Percentiles rank a stretch among this genome's conserved stretches.
These are phyloP conservation scores for Paraescarpia echinospica DNA, from an alignment of 1,140 invertebrate species.

Conservation along the genomic window DNA sequence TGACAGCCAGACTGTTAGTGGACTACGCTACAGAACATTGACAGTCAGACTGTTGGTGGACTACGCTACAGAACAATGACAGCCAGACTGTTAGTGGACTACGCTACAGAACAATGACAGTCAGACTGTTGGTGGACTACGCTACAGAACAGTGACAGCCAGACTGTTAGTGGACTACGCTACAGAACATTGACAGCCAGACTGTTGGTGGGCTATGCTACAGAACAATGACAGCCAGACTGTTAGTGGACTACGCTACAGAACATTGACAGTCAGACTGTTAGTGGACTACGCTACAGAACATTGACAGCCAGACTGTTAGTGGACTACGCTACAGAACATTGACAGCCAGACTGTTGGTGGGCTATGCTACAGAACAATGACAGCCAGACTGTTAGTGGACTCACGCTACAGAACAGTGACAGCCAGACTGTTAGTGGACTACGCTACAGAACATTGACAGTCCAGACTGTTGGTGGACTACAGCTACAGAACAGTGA, in stretches of 20 bases:
- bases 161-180: neutral
- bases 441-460: too few species aligned
- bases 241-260: neutral
- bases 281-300: neutral
- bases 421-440: neutral
- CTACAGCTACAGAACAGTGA: too few species aligned
- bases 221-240: too few species aligned
- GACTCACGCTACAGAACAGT: too few species aligned
- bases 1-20: neutral
- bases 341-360: too few species aligned
- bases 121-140: neutral
- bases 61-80: too few species aligned
- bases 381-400: neutral
- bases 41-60: neutral
- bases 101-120: too few species aligned
- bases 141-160: too few species aligned
- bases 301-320: too few species aligned
- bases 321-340: neutral
- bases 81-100: neutral
- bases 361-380: neutral
- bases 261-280: too few species aligned
- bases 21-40: too few species aligned
- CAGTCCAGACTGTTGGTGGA: neutral
- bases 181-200: too few species aligned
- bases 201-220: neutral